Base-by-base conservation (phyloP, 2,797 vertebrate species). In the Macropus fuliginosus region DNA sequence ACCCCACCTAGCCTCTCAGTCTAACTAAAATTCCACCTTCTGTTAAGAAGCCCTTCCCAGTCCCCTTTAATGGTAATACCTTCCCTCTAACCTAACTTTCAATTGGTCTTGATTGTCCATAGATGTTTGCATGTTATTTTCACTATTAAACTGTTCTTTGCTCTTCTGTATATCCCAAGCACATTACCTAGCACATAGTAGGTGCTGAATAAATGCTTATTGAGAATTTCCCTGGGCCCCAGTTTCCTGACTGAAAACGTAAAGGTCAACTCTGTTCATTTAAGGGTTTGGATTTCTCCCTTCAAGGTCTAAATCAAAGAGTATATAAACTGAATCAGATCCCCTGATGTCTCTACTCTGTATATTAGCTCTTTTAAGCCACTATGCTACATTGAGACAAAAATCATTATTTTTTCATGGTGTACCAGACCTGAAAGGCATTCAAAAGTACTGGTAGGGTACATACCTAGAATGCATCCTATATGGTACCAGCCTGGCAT, bases 361-460 rank as follows among this genome's bases (percentile, higher is more conserved):
- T 89, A 59, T 50, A 90, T 91, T 81, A 81, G 27, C 59, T 74
- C 96, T 97, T 95, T 93, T 59, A 95, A 34, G 93, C 54, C 29
- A 87, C 91, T 59, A 93, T 66, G 94, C 56, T 55, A 40, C 94
- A 94, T 93, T 50, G 95, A 96, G 90, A 46, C 50, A 14, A 28
- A 66, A 94, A 52, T 55, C 12, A 54, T 90, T 81, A 96, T 55
- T 46, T 81, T 74, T 91, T 3, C 57, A 97, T 55, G 50, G 3
- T 55, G 90, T 31, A 52, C 87, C 93, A 97, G 91, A 50, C 28
- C 92, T 81, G 40, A 91, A 10, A 62, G 91, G 59, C 93, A 90
- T 94, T 74, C 94, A 95, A 89, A 96, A 95, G 46, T 91, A 31
- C 31, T 52, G 34, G 28, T 28, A 96, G 93, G 54, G 4, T 74